Evolutionary conservation across 1,140 invertebrate genomes (phyloP).

Genomic region (Argopecten irradians): DNA sequence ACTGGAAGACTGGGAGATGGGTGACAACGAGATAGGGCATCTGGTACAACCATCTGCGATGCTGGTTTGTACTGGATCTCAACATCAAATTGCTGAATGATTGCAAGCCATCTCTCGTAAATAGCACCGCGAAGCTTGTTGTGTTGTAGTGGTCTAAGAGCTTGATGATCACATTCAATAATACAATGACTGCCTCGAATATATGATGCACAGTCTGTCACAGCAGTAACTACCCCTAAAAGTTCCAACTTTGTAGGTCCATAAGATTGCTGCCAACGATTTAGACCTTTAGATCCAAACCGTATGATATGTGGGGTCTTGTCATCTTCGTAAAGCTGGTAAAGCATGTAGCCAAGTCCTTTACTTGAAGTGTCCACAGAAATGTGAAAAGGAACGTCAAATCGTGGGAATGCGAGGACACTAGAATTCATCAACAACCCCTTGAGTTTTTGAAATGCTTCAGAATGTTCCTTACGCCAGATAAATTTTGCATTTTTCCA

Average conservation of each 20-base stretch:
- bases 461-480: too few species aligned
- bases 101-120: conserved; percentile 40
- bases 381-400: neutral
- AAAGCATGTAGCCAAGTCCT: too few species aligned
- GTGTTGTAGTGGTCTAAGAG: conserved; percentile 29
- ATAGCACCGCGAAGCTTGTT: conserved; percentile 41
- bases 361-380: neutral
- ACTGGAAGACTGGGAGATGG: neutral
- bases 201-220: conserved; percentile 35
- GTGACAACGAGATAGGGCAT: neutral
- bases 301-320: too few species aligned
- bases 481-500: too few species aligned
- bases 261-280: conserved; percentile 30
- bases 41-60: neutral
- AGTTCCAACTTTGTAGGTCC: conserved; percentile 43
- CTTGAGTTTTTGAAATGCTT: neutral
- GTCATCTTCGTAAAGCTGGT: too few species aligned
- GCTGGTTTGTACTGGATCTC: too few species aligned
- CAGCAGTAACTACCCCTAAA: conserved; percentile 24
- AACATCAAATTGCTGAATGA: neutral
- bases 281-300: too few species aligned
- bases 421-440: neutral
- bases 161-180: conserved; percentile 39
- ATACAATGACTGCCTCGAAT: conserved; percentile 12
- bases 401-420: neutral